Evolutionary conservation across 2,113 vertebrate species (phyloP).

Genomic region (Pluvialis apricaria): DNA sequence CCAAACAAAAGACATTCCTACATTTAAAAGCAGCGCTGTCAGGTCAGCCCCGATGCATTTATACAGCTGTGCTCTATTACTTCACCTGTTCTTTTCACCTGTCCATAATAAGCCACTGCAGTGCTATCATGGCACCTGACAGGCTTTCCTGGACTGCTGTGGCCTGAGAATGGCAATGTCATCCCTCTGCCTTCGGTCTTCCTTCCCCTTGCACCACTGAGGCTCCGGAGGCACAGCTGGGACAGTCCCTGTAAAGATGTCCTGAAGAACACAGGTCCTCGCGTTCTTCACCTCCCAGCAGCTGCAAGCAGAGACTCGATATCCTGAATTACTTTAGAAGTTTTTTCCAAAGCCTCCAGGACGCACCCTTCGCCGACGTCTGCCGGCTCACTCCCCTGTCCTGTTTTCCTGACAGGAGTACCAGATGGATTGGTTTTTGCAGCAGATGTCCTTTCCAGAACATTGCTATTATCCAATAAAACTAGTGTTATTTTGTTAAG

Average conservation of each 20-base stretch:
- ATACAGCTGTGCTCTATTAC: too few species aligned
- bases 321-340: slow-evolving; percentile 67
- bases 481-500: slow-evolving; percentile 68
- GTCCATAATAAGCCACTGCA: not conserved
- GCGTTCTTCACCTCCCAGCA: slow-evolving; percentile 19
- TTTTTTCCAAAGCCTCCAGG: slow-evolving; percentile 61
- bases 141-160: not conserved
- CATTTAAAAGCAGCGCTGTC: not conserved
- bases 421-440: not conserved
- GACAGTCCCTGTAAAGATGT: accelerated
- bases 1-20: not conserved
- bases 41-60: not conserved
- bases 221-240: not conserved
- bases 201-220: accelerated
- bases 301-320: slow-evolving; percentile 66
- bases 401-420: not conserved
- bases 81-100: not conserved
- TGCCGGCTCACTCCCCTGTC: not conserved
- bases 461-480: slow-evolving; percentile 68
- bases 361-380: slow-evolving; percentile 5
- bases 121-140: too few species aligned
- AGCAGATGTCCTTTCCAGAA: slow-evolving; percentile 2
- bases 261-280: not conserved
- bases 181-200: too few species aligned
- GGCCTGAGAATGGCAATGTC: too few species aligned